phyloP scores from a whole-genome alignment of 1,140 invertebrate species.

The Phymastichus coffea region DNA sequence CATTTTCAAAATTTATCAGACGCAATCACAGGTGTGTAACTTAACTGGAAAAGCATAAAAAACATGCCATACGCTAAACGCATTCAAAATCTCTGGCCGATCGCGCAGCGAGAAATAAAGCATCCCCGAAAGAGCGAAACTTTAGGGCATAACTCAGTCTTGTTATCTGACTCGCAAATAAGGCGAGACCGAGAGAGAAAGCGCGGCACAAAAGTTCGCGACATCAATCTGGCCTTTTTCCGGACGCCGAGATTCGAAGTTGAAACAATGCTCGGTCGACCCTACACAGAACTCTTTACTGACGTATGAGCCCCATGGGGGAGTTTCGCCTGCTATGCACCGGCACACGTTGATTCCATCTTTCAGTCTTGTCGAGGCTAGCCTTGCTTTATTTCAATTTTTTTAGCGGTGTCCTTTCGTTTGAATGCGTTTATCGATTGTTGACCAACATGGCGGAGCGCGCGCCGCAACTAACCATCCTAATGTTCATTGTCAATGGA shows the following conservation, averaged over 20 bases:
- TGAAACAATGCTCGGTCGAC: slow-evolving; percentile 54
- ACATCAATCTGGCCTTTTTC: slow-evolving; percentile 56
- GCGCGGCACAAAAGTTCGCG: slow-evolving; percentile 55
- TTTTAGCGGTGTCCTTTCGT: slow-evolving; percentile 1
- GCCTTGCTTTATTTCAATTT: slow-evolving; percentile 11
- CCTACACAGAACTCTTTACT: slow-evolving; percentile 43
- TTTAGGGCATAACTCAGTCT: slow-evolving; percentile 57
- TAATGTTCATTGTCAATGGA: too few species aligned
- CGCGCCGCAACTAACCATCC: too few species aligned
- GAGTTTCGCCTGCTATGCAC: slow-evolving; percentile 32
- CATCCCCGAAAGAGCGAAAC: slow-evolving; percentile 41
- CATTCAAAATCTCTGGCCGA: too few species aligned
- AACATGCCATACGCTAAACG: too few species aligned
- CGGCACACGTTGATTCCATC: slow-evolving; percentile 51
- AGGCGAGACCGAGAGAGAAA: slow-evolving; percentile 51
- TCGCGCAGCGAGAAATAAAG: slow-evolving; percentile 47
- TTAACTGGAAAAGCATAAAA: too few species aligned
- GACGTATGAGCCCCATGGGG: slow-evolving; percentile 55
- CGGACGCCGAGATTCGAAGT: slow-evolving; percentile 53
- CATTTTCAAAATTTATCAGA: too few species aligned
- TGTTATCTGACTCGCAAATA: slow-evolving; percentile 61
- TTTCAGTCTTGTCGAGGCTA: too few species aligned
- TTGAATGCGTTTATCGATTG: neutral
- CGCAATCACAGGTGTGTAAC: too few species aligned
- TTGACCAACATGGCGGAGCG: too few species aligned